phyloP scores from a whole-genome alignment of 2,888 invertebrate species.

The Tinea semifulvella region DNA sequence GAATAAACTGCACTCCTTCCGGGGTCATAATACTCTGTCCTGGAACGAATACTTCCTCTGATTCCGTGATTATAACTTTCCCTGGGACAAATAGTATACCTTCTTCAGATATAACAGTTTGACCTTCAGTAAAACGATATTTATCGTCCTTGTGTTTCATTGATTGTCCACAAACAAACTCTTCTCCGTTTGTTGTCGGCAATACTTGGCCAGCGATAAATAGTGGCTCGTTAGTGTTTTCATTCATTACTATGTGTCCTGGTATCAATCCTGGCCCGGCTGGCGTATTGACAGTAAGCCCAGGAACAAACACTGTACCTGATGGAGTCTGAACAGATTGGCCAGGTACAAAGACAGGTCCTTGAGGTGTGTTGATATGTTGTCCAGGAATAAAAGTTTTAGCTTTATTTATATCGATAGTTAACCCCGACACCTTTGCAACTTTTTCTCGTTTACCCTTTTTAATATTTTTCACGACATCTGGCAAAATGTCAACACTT shows the following conservation, averaged over 20 bases:
- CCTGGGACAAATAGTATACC: conserved; percentile 72
- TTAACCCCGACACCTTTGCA: conserved; percentile 71
- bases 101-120: conserved; percentile 68
- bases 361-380: conserved; percentile 74
- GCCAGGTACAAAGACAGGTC: conserved; percentile 77
- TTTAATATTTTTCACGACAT: conserved; percentile 69
- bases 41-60: conserved; percentile 65
- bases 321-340: conserved; percentile 75
- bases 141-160: conserved; percentile 64
- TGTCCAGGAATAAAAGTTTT: conserved; percentile 77
- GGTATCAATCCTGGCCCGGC: conserved; percentile 74
- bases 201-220: conserved; percentile 77
- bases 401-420: conserved; percentile 72
- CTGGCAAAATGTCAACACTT: conserved; percentile 69
- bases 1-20: conserved; percentile 69
- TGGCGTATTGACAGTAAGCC: conserved; percentile 74
- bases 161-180: conserved; percentile 72
- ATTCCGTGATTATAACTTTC: conserved; percentile 54
- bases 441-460: conserved; percentile 66
- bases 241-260: conserved; percentile 73
- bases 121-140: conserved; percentile 68
- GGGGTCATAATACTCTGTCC: conserved; percentile 70
- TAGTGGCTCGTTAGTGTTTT: conserved; percentile 65
- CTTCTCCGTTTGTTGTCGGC: conserved; percentile 62
- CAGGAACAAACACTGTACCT: conserved; percentile 76